phyloP scores from a whole-genome alignment of 2,888 invertebrate species.

The Pasiphila rectangulata region DNA sequence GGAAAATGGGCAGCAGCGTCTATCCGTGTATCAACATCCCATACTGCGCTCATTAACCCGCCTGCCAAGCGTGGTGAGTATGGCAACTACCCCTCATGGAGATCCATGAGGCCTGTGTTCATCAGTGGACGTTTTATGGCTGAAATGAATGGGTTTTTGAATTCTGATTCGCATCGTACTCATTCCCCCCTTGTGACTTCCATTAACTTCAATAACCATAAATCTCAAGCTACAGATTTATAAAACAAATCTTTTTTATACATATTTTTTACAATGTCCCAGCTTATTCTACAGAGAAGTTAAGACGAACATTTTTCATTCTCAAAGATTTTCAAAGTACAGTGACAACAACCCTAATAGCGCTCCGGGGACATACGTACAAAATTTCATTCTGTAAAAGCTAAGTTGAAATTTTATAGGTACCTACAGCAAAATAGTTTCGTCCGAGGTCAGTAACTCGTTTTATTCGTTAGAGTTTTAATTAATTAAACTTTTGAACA shows the following conservation, averaged over 20 bases:
- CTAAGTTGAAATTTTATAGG: slow-evolving; percentile 24
- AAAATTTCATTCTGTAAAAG: slow-evolving; percentile 29
- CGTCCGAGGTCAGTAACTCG: slow-evolving; percentile 21
- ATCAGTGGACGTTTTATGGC: no score
- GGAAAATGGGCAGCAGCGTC: no score
- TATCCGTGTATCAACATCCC: no score
- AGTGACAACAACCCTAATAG: slow-evolving; percentile 26
- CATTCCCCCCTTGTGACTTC: no score
- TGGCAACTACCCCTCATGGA: no score
- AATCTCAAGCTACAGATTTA: no score
- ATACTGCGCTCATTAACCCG: no score
- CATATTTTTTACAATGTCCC: slow-evolving; percentile 20
- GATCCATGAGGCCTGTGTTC: no score
- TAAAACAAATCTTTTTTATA: slow-evolving; percentile 19
- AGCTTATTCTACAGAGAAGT: slow-evolving; percentile 17
- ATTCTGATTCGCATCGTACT: no score
- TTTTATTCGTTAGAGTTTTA: slow-evolving; percentile 20
- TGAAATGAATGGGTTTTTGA: no score
- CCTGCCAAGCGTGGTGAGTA: no score
- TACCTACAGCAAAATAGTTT: slow-evolving; percentile 21
- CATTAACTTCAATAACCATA: no score
- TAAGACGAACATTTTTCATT: slow-evolving; percentile 16
- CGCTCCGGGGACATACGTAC: slow-evolving; percentile 24
- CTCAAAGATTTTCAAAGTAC: slow-evolving; percentile 7
- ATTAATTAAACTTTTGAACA: slow-evolving; percentile 27